Conservation (phyloP, 2,888 invertebrate genomes). For the Phlogophora meticulosa region DNA sequence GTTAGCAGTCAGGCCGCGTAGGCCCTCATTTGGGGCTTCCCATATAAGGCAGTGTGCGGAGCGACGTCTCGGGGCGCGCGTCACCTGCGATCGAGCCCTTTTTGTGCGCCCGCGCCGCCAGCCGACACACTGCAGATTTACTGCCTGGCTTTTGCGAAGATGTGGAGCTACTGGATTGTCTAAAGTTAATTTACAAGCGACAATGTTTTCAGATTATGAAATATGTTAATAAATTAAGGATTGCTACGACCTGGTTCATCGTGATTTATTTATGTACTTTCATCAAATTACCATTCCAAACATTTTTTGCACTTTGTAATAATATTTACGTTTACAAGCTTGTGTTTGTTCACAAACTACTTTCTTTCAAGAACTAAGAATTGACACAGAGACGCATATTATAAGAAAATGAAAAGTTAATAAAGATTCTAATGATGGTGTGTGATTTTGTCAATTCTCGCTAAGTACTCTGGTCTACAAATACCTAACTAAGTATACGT, state of each 20-base stretch:
- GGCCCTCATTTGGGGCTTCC: constrained; percentile 60
- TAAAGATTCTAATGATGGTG: no score
- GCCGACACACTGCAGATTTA: constrained; percentile 64
- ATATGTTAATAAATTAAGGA: no score
- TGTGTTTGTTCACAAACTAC: no score
- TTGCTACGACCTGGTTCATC: not conserved
- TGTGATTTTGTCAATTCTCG: not conserved
- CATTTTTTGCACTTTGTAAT: no score
- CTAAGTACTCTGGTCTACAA: not conserved
- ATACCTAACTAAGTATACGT: not conserved
- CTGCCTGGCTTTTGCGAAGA: constrained; percentile 35
- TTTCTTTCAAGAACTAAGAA: no score
- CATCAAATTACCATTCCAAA: no score
- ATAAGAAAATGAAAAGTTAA: not conserved
- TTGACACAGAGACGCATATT: no score
- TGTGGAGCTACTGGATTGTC: constrained; percentile 35
- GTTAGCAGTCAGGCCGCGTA: constrained; percentile 42
- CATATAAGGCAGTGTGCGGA: constrained; percentile 59
- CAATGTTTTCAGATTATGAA: not conserved
- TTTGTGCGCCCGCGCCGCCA: constrained; percentile 59
- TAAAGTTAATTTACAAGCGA: not conserved
- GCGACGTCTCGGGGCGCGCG: constrained; percentile 58
- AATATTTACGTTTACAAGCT: no score
- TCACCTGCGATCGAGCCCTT: constrained; percentile 64
- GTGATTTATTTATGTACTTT: no score